Evolutionary conservation across 2,797 vertebrate genomes (phyloP).

Genomic region (Scolopax bukidnonensis): DNA sequence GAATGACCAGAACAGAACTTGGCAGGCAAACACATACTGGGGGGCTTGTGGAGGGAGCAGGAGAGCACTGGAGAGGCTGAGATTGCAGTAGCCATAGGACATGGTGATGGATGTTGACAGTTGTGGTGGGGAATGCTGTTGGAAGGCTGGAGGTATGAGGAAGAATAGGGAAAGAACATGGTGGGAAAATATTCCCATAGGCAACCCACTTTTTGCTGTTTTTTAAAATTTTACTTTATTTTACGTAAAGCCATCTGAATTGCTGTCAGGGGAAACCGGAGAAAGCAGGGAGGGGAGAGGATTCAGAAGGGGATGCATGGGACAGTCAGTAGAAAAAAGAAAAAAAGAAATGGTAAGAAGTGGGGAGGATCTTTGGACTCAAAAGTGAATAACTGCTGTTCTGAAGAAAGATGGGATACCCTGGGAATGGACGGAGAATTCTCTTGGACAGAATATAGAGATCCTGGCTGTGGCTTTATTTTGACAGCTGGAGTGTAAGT

Average conservation of each 20-base stretch:
- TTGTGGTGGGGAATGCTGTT: background rate
- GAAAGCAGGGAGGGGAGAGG: background rate
- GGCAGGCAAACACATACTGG: fast-evolving
- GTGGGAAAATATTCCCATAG: background rate
- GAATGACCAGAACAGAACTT: background rate
- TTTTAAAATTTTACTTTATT: background rate
- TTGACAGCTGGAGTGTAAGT: background rate
- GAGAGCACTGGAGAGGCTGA: background rate
- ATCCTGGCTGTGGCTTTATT: background rate
- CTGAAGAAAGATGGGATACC: background rate
- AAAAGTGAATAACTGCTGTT: background rate
- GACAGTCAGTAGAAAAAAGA: background rate
- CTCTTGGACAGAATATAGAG: background rate
- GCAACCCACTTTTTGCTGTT: background rate
- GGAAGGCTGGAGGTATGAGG: background rate
- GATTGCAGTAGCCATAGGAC: background rate
- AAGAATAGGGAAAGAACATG: background rate
- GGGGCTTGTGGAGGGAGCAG: background rate
- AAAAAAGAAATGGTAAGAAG: background rate
- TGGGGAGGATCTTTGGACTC: background rate
- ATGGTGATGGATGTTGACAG: background rate
- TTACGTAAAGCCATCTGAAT: background rate
- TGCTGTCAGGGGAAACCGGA: background rate
- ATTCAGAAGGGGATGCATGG: fast-evolving
- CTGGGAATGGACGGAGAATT: background rate